Conservation (phyloP, 2,888 invertebrate species). For the Chydorus sphaericus region DNA sequence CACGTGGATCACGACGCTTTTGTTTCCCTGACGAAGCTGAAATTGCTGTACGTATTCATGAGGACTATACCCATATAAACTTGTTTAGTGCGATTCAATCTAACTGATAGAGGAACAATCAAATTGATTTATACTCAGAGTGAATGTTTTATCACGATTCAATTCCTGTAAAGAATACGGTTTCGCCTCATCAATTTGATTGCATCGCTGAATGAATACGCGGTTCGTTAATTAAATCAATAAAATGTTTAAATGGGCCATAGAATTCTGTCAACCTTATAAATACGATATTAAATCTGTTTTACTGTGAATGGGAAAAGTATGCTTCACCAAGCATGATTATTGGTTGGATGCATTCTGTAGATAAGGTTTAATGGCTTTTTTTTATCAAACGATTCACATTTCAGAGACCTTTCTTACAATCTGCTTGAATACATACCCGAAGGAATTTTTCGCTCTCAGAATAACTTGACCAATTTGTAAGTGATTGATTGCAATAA, state of each 20-base stretch:
- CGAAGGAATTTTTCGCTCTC: slow-evolving; percentile 23
- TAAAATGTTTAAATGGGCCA: background rate
- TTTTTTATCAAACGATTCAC: too few species aligned
- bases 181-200: background rate
- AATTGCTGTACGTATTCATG: slow-evolving; percentile 25
- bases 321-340: too few species aligned
- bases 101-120: too few species aligned
- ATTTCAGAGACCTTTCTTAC: background rate
- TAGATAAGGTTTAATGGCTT: too few species aligned
- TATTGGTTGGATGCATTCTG: too few species aligned
- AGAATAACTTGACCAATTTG: slow-evolving; percentile 23
- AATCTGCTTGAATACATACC: slow-evolving; percentile 13
- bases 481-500: slow-evolving; percentile 16
- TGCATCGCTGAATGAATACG: background rate
- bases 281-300: too few species aligned
- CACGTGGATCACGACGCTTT: slow-evolving; percentile 25
- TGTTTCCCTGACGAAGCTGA: slow-evolving; percentile 24
- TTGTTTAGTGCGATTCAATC: too few species aligned
- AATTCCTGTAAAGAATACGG: too few species aligned
- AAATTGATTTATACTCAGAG: too few species aligned
- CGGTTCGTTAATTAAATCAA: background rate
- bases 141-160: too few species aligned
- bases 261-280: too few species aligned
- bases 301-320: too few species aligned
- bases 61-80: background rate